Conservation (phyloP, 2,888 invertebrate genomes). For the Hermaeophaga mercurialis region DNA sequence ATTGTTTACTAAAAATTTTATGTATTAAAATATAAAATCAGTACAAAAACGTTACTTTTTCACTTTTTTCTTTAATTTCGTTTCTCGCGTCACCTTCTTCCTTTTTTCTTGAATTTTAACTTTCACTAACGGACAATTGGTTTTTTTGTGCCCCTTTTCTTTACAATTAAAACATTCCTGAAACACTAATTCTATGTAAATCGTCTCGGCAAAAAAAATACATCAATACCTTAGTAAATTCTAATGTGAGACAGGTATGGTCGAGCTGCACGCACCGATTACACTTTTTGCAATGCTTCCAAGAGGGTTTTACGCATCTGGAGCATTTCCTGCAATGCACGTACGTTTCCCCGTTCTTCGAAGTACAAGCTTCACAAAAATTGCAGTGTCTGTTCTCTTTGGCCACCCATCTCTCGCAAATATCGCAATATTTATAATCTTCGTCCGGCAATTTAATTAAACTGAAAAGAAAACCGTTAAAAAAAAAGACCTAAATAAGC, state of each 20-base stretch:
- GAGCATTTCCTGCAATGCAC: constrained; percentile 69
- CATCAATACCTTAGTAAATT: constrained; percentile 50
- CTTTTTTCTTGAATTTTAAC: constrained; percentile 11
- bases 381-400: constrained; percentile 76
- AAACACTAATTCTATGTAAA: constrained; percentile 31
- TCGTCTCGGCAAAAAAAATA: too few relatives aligned
- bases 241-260: constrained; percentile 61
- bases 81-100: neutral
- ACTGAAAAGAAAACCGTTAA: constrained; percentile 30
- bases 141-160: constrained; percentile 63
- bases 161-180: constrained; percentile 66
- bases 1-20: too few relatives aligned
- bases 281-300: constrained; percentile 78
- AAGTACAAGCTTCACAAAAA: constrained; percentile 72
- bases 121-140: constrained; percentile 59
- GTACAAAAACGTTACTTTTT: too few relatives aligned
- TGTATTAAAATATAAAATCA: too few relatives aligned
- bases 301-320: constrained; percentile 84
- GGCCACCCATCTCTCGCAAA: constrained; percentile 74
- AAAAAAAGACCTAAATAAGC: too few relatives aligned
- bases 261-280: constrained; percentile 65
- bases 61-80: constrained; percentile 23
- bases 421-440: constrained; percentile 73
- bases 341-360: constrained; percentile 75
- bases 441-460: constrained; percentile 58